Evolutionary conservation across 2,113 vertebrate species (phyloP).

Genomic region (Zosterops pallidus): DNA sequence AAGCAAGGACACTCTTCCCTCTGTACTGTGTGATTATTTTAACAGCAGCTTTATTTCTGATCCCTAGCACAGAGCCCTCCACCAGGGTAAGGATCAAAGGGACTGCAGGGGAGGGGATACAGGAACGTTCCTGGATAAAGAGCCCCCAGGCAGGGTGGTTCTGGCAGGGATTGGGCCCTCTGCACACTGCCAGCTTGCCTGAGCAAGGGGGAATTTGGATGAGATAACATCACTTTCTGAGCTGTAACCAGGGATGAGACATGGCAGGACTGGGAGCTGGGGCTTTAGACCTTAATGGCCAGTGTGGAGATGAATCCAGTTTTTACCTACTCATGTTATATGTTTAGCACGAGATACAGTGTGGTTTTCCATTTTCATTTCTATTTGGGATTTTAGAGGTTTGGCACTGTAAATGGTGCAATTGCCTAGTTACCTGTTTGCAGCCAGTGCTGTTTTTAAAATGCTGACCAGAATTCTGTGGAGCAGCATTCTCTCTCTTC

Average conservation of each 20-base stretch:
- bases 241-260: not conserved
- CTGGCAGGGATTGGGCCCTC: not conserved
- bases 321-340: not conserved
- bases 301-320: not conserved
- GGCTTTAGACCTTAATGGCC: not conserved
- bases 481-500: not conserved
- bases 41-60: not conserved
- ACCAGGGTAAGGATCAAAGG: not conserved
- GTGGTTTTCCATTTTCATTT: not conserved
- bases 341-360: not conserved
- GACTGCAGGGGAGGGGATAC: fast-evolving
- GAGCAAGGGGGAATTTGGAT: not conserved
- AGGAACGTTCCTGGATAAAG: not conserved
- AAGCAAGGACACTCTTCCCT: not conserved
- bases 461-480: not conserved
- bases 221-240: not conserved
- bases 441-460: not conserved
- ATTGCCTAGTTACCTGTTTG: not conserved
- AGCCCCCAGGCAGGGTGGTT: not conserved
- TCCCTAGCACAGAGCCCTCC: not conserved
- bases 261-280: not conserved
- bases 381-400: not conserved
- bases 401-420: not conserved
- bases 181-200: not conserved
- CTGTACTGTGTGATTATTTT: fast-evolving